Percentiles rank a stretch among this genome's conserved stretches.
These are phyloP conservation scores for Okamejei kenojei DNA, from an alignment of 2,797 vertebrate species.

Conservation along the genomic window DNA sequence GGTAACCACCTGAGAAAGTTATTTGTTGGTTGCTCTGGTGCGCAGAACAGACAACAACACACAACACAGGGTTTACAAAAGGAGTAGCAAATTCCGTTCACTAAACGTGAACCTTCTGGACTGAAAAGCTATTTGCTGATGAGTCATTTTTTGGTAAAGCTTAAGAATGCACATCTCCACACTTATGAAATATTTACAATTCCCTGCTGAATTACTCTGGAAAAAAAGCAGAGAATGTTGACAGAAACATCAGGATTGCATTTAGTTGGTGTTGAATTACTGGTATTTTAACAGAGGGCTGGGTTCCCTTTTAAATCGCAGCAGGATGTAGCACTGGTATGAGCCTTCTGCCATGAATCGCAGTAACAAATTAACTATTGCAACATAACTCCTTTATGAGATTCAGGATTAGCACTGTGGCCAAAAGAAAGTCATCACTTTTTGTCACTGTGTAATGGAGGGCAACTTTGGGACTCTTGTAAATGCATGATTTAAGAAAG, in stretches of 20 bases:
- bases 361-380: background rate
- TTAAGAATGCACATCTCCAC: conserved; percentile 6
- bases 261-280: conserved; percentile 28
- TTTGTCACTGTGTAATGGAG: too few species aligned
- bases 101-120: conserved; percentile 8
- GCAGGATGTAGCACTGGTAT: background rate
- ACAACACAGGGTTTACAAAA: background rate
- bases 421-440: background rate
- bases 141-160: conserved; percentile 27
- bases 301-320: conserved; percentile 18
- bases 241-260: conserved; percentile 36
- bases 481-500: too few species aligned
- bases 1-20: background rate
- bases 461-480: too few species aligned
- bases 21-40: background rate
- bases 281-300: background rate
- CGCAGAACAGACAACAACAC: background rate
- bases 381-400: background rate
- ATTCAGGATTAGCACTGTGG: background rate
- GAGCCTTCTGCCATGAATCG: background rate
- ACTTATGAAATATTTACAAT: conserved; percentile 33
- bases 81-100: background rate
- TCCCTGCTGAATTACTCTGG: conserved; percentile 22
- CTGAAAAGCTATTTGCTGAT: conserved; percentile 29
- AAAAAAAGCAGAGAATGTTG: conserved; percentile 15